These are phyloP conservation scores for Oxyruncus cristatus DNA, from an alignment of 2,113 vertebrate genomes.

Conservation along the genomic window DNA sequence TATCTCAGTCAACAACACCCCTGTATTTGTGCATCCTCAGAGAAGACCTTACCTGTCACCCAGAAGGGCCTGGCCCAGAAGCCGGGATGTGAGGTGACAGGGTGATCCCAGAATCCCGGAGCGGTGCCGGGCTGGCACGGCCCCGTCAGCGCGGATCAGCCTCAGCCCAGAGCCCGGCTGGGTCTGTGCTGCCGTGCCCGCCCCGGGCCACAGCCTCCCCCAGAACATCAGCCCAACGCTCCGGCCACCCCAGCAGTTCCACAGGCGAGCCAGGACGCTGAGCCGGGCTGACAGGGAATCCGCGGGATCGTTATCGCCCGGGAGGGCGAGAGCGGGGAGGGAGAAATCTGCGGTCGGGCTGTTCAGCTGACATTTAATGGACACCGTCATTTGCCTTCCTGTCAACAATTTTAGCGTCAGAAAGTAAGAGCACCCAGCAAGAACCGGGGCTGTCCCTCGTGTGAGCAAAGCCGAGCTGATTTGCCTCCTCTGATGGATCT, in stretches of 20 bases:
- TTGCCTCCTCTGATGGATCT: neutral
- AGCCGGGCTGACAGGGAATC: neutral
- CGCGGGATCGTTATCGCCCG: accelerated
- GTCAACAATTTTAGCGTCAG: neutral
- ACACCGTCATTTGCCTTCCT: neutral
- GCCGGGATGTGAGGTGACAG: neutral
- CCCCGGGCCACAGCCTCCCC: neutral
- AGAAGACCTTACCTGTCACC: neutral
- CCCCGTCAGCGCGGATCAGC: constrained; percentile 26
- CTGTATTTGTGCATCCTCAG: neutral
- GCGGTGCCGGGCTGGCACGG: neutral
- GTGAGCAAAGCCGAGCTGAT: neutral
- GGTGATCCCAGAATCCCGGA: neutral
- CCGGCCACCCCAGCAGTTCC: neutral
- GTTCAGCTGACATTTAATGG: neutral
- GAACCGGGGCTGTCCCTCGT: neutral
- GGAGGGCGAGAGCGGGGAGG: accelerated
- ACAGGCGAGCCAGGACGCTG: neutral
- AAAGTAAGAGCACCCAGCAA: neutral
- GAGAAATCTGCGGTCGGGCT: neutral
- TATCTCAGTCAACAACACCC: neutral
- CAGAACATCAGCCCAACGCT: neutral
- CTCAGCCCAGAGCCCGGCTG: neutral
- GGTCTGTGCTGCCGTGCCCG: neutral
- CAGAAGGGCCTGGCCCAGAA: neutral